These are phyloP conservation scores for Drosophila nasuta DNA, from an alignment of 1,140 invertebrate genomes.

Conservation along the genomic window DNA sequence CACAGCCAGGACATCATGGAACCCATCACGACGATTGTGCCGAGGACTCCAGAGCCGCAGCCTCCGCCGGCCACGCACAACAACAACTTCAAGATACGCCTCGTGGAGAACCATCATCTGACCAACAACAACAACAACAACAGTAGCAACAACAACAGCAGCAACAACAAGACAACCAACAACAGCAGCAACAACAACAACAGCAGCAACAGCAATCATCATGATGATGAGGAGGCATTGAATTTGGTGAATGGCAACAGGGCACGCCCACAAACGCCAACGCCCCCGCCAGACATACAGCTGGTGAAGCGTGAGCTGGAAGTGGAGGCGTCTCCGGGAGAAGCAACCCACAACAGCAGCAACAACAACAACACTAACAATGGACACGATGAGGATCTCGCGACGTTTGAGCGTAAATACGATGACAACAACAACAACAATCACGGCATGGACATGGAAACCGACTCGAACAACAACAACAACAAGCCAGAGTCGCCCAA, in stretches of 20 bases:
- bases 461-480: conserved; percentile 79
- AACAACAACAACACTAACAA: conserved; percentile 52
- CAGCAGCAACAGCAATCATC: conserved; percentile 33
- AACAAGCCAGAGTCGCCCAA: conserved; percentile 48
- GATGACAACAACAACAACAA: conserved; percentile 80
- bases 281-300: conserved; percentile 67
- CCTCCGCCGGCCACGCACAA: conserved; percentile 64
- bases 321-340: conserved; percentile 34
- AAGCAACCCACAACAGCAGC: conserved; percentile 22
- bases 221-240: conserved; percentile 74
- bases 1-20: conserved; percentile 60
- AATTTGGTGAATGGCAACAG: conserved; percentile 75
- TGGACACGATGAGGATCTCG: conserved; percentile 66
- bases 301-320: conserved; percentile 69
- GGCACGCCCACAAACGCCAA: conserved; percentile 46
- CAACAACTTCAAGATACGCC: conserved; percentile 77
- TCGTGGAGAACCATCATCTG: conserved; percentile 75
- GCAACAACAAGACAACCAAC: conserved; percentile 25
- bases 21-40: conserved; percentile 71
- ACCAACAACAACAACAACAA: conserved; percentile 55
- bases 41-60: conserved; percentile 59
- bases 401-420: conserved; percentile 63
- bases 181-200: conserved; percentile 22
- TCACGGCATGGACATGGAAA: conserved; percentile 66
- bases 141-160: conserved; percentile 16